These are phyloP conservation scores for Plumapathes pennacea DNA, from an alignment of 92 coral and sea anemone species.

Conservation along the genomic window DNA sequence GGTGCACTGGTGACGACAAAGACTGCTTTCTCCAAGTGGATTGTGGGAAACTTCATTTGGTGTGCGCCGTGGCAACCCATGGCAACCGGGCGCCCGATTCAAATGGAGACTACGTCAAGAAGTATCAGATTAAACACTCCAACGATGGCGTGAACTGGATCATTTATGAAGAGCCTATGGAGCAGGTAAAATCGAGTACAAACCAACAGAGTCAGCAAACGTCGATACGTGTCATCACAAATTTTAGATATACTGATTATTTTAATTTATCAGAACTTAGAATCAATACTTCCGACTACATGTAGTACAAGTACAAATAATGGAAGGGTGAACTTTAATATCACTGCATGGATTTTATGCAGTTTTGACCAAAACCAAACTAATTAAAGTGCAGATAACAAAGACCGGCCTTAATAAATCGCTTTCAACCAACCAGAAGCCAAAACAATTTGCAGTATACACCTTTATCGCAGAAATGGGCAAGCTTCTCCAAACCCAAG, in stretches of 20 bases:
- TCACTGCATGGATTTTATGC: too few species aligned
- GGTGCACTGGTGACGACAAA: conserved; percentile 65
- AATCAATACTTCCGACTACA: too few species aligned
- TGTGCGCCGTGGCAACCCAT: conserved; percentile 80
- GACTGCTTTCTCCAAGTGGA: conserved; percentile 60
- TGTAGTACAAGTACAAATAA: too few species aligned
- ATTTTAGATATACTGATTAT: background rate
- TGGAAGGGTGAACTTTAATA: too few species aligned
- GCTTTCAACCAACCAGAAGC: too few species aligned
- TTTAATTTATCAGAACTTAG: too few species aligned
- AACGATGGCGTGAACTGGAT: conserved; percentile 64
- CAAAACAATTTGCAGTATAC: too few species aligned
- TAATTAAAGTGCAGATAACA: too few species aligned
- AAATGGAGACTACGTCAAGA: conserved; percentile 74
- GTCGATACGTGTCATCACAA: background rate
- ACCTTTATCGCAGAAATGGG: too few species aligned
- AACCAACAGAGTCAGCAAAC: background rate
- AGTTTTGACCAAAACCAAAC: too few species aligned
- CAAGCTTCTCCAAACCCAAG: too few species aligned
- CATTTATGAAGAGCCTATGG: conserved; percentile 65
- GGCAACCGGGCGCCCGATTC: conserved; percentile 85
- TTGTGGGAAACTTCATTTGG: conserved; percentile 63
- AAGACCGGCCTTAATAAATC: too few species aligned
- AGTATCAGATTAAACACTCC: conserved; percentile 63
- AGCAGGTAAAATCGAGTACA: conserved; percentile 40